A percentile compares a stretch with the other conserved stretches of the same genome.
Evolutionary conservation across 2,888 invertebrate species (phyloP).

Genomic region (Hemistola chrysoprasaria): DNA sequence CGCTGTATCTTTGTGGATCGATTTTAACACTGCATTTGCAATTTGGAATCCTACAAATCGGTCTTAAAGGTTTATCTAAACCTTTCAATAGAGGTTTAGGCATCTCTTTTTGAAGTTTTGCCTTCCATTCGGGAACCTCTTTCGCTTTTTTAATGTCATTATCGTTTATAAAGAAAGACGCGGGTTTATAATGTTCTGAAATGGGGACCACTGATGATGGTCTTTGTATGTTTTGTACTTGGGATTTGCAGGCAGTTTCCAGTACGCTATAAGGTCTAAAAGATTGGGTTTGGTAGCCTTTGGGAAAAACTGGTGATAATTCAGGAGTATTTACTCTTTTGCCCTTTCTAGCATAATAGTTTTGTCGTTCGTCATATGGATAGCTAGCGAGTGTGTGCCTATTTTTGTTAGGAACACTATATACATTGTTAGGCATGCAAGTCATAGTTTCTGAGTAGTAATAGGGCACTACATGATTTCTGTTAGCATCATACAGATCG

Average conservation of each 20-base stretch:
- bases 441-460: slow-evolving; percentile 74
- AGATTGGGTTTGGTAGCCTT: slow-evolving; percentile 51
- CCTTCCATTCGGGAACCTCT: slow-evolving; percentile 70
- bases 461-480: slow-evolving; percentile 75
- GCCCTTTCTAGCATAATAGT: slow-evolving; percentile 53
- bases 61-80: slow-evolving; percentile 60
- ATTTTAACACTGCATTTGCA: slow-evolving; percentile 66
- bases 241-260: slow-evolving; percentile 59
- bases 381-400: slow-evolving; percentile 64
- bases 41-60: slow-evolving; percentile 68
- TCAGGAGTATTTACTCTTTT: slow-evolving; percentile 54
- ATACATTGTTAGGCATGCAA: slow-evolving; percentile 71
- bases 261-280: slow-evolving; percentile 74
- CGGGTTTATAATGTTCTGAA: slow-evolving; percentile 69
- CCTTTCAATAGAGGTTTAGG: slow-evolving; percentile 53
- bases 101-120: slow-evolving; percentile 61
- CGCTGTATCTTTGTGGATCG: slow-evolving; percentile 54
- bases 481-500: slow-evolving; percentile 82
- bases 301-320: slow-evolving; percentile 49
- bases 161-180: slow-evolving; percentile 64
- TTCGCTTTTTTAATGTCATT: slow-evolving; percentile 50
- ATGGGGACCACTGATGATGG: slow-evolving; percentile 73
- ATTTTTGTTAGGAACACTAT: slow-evolving; percentile 59
- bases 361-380: slow-evolving; percentile 60
- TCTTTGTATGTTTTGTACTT: slow-evolving; percentile 52